A percentile compares a stretch with the other conserved stretches of the same genome.
Evolutionary conservation across 2,888 invertebrate genomes (phyloP).

Genomic region (Ectropis crepuscularia): DNA sequence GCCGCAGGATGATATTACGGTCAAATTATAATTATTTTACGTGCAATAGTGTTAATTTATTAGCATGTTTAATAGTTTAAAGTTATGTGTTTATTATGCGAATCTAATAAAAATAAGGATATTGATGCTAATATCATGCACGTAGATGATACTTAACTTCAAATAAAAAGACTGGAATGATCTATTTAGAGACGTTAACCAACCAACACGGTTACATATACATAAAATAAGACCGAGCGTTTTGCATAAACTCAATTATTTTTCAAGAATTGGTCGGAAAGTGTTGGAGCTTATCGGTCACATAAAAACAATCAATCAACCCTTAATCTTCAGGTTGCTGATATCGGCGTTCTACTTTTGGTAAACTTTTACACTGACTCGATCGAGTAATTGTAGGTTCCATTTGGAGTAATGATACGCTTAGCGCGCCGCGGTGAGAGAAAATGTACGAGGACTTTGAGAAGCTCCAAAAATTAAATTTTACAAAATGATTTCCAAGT

Average conservation of each 20-base stretch:
- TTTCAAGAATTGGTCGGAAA: constrained; percentile 47
- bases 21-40: constrained; percentile 14
- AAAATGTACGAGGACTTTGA: constrained; percentile 70
- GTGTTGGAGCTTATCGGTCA: constrained; percentile 51
- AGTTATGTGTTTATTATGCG: constrained; percentile 9
- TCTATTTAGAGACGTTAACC: background rate
- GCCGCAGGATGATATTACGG: constrained; percentile 6
- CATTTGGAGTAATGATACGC: constrained; percentile 71
- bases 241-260: constrained; percentile 22
- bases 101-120: background rate
- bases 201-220: background rate
- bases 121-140: background rate
- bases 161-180: background rate
- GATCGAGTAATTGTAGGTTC: constrained; percentile 70
- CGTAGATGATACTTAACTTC: background rate
- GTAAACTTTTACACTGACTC: constrained; percentile 60
- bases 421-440: constrained; percentile 60
- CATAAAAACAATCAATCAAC: constrained; percentile 64
- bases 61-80: constrained; percentile 6
- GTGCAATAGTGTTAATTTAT: constrained; percentile 7
- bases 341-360: constrained; percentile 55
- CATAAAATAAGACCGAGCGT: constrained; percentile 16
- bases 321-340: constrained; percentile 47
- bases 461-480: constrained; percentile 71
- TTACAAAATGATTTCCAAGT: constrained; percentile 71